Evolutionary conservation across 2,797 vertebrate species (phyloP).

Genomic region (Coendou prehensilis): DNA sequence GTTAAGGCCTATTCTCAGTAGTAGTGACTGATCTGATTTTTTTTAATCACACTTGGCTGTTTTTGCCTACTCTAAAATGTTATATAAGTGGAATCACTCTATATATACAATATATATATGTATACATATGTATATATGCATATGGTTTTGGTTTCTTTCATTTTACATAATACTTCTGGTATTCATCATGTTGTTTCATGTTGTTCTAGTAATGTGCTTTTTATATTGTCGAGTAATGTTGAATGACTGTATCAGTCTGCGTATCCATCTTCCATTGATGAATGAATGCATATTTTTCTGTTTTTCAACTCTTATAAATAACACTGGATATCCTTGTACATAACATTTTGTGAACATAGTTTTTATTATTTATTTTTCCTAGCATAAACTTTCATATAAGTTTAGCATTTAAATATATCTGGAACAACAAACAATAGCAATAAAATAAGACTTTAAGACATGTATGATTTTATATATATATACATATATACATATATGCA

Average conservation of each 20-base stretch:
- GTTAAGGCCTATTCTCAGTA: neutral
- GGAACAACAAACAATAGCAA: neutral
- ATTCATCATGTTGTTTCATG: neutral
- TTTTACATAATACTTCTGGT: neutral
- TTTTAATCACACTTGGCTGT: neutral
- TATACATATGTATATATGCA: too few relatives aligned
- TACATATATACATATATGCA: neutral
- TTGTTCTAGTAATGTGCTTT: neutral
- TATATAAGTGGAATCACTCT: neutral
- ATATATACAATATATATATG: neutral
- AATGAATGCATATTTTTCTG: neutral
- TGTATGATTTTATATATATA: neutral
- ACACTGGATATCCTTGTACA: neutral
- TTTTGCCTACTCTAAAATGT: neutral
- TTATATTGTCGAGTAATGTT: neutral
- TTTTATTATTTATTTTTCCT: conserved; percentile 15
- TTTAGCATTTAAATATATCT: neutral
- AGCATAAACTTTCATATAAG: neutral
- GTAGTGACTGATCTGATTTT: neutral
- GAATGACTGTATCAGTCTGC: neutral
- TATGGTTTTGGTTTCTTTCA: neutral
- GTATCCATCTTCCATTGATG: neutral
- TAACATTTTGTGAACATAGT: neutral
- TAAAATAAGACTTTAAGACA: neutral
- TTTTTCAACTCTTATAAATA: neutral